Evolutionary conservation across 37 sponge, comb jelly and placozoan genomes (phyloP).

Genomic region (Oopsacas minuta): DNA sequence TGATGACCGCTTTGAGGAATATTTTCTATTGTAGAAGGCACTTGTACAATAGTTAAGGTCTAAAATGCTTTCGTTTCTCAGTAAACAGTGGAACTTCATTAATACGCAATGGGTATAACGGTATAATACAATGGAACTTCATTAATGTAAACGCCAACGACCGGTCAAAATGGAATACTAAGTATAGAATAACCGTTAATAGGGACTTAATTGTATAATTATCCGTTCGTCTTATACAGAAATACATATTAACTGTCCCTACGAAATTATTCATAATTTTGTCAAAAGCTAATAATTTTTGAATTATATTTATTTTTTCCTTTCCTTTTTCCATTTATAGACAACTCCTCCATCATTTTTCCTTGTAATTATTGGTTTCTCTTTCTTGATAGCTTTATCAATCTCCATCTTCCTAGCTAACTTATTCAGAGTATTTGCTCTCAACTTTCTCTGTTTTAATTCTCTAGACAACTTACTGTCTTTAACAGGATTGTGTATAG

Average conservation of each 20-base stretch:
- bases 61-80: not conserved
- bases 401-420: constrained; percentile 16
- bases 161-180: not conserved
- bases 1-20: no score
- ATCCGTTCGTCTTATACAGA: no score
- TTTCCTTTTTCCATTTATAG: constrained; percentile 8
- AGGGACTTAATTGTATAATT: not conserved
- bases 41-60: not conserved
- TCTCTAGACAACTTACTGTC: not conserved
- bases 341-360: not conserved
- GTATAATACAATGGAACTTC: no score
- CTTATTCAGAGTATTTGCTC: not conserved
- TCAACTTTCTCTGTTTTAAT: not conserved
- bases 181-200: not conserved
- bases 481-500: no score
- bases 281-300: no score
- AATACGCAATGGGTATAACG: no score
- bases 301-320: not conserved
- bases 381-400: not conserved
- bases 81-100: not conserved
- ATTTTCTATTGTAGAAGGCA: no score
- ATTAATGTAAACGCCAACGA: no score
- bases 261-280: no score
- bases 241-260: no score
- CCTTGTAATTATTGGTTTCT: not conserved